Evolutionary conservation across 2,113 vertebrate genomes (phyloP), one percentile per base, ranked within the genome.

Genomic region (Vidua macroura): DNA sequence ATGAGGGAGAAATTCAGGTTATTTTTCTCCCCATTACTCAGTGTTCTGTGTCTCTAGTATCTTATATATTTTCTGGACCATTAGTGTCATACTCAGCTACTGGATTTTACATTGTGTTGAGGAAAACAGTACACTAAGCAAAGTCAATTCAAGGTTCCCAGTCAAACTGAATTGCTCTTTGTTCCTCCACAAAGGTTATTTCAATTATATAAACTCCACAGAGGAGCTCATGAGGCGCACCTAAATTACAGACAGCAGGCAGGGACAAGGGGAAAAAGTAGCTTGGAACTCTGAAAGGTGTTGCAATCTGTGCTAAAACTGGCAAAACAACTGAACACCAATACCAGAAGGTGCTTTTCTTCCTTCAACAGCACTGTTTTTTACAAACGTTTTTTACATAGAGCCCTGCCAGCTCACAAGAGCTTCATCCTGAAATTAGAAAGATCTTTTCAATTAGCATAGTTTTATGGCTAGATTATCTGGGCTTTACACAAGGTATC

Each of bases 191-290:
- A 77, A 66, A 90, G 52, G 58, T 60, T 69, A 86, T 77, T 94
- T 88, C 86, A 92, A 90, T 95, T 75, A 86, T 59, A 46, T 55
- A 41, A 90, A 85, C 44, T 80, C 58, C 53, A 69, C 4, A 55
- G 18, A 83, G 43, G 31, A 60, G 62, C 62, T 93, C 33, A 83
- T 48, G 21, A 94, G 24, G 66, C 30, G 7, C 46, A 86, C 64
- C 92, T 70, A 74, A 90, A 96, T 96, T 95, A 93, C 55, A 96
- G 85, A 48, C 59, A 92, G 76, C 76, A 88, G 88, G 48, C 76
- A 88, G 72, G 55, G 67, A 94, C 60, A 83, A 76, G 59, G 56
- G 55, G 17, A 31, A 68, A 82, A 83, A 90, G 72, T 22, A 16
- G 39, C 79, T 86, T 48, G 39, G 64, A 83, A 72, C 51, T 86